Base-by-base conservation (phyloP, 2,888 invertebrate species). In the Heteropelma amictum region DNA sequence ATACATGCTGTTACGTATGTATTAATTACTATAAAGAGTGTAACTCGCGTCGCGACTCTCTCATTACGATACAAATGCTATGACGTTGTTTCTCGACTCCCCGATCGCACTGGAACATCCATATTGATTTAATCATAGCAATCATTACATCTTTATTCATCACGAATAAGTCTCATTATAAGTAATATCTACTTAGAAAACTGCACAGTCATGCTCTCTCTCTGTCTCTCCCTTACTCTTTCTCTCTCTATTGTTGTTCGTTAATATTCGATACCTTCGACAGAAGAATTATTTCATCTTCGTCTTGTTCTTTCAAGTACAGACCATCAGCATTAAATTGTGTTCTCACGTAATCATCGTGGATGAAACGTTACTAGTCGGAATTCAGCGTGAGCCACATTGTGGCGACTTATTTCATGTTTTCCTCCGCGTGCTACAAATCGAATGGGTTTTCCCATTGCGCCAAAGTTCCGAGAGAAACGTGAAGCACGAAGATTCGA, bases 401-500 rank as follows among this genome's bases (percentile, higher is more conserved):
- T 45, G 10, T n/a, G n/a, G 8, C n/a, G n/a, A 21, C 21, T 38
- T 14, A 47, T 47, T 61, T 21, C 3, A 49, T 17, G 47, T 35
- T 61, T 1, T 26, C 1, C 6, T 5, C 6, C 17, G 1, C 5
- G 38, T 58, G 7, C 6, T 40, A 19, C 19, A n/a, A n/a, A 8
- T 21, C n/a, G n/a, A 51, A 21, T 58, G 64, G 73, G 30, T 56
- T 68, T 68, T 49, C 69, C 69, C 56, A 53, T 38, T 56, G 14
- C 14, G 21, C 14, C 23, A 6, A 64, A 58, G 30, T 69, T 53
- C 64, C 53, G 14, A 60, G 60, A 64, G 56, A 17, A 33, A 26
- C 12, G 21, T 35, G 69, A 64, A 51, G 58, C 64, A 53, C 35
- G 49, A 14, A 5, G 21, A n/a, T 54, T 26, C 14, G 23, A 38